Base-by-base conservation (phyloP, 2,888 invertebrate species). In the Magallana nippona region DNA sequence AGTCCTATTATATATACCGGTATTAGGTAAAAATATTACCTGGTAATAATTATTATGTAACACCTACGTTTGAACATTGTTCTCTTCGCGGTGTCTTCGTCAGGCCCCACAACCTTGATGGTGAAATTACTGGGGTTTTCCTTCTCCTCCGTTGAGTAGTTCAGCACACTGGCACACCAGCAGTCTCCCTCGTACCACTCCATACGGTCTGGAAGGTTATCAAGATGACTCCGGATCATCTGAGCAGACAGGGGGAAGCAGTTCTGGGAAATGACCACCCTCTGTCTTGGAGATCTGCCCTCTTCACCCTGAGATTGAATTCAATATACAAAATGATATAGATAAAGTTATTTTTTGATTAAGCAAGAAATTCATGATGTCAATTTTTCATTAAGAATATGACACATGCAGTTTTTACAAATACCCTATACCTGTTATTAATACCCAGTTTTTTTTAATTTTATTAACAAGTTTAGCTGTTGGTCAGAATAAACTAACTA, bases 111-210 rank as follows among this genome's bases (percentile, higher is more conserved):
- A 0, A 89, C 86, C 84, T 88, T 89, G 57, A 90, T 77, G 17
- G 88, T 85, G 84, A 90, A 90, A 62, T 90, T 87, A 55, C 89
- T 88, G 62, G 87, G 88, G 32, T 87, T 87, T 63, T 87, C 83
- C 56, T 79, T 87, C 62, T 90, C 90, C 80, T 90, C 90, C 13
- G 79, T 84, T 56, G 86, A 84, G 82, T 88, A 90, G 81, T 90
- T 85, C 1, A 90, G 55, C 11, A 89, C 87, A 77, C 88, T 86
- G 15, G 87, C 84, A 80, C 86, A 86, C 63, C 88, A 88, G 13
- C 88, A 88, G 17, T 83, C 79, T 1, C 88, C 89, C 82, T 90
- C 90, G 86, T 88, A 89, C 89, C 89, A 90, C 79, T 90, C 89
- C 83, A 89, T 83, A 55, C 81, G 85, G 78, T 85, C 78, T 1